Evolutionary conservation across 2,888 invertebrate species (phyloP).

Genomic region (Osmoderma eremita): DNA sequence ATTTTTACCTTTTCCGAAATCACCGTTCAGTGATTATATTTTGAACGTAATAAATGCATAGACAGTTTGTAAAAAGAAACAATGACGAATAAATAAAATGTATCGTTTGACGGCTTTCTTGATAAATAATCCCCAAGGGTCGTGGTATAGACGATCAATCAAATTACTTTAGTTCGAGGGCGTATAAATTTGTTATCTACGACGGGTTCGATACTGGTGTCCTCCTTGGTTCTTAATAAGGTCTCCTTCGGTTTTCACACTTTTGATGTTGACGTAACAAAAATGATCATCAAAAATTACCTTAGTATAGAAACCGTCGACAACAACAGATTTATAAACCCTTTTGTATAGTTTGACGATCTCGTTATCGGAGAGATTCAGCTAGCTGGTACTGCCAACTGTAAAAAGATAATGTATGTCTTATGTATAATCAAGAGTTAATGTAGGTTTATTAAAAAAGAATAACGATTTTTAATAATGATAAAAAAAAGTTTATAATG

Average conservation of each 20-base stretch:
- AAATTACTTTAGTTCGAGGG: slow-evolving; percentile 40
- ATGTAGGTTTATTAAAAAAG: slow-evolving; percentile 56
- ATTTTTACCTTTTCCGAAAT: no score
- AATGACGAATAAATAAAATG: neutral
- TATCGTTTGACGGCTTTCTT: slow-evolving; percentile 31
- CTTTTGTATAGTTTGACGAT: slow-evolving; percentile 56
- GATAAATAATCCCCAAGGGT: slow-evolving; percentile 30
- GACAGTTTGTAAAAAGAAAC: slow-evolving; percentile 52
- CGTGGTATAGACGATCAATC: slow-evolving; percentile 35
- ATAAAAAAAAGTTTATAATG: slow-evolving; percentile 46
- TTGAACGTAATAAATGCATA: no score
- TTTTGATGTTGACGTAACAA: no score
- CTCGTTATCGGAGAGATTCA: slow-evolving; percentile 60
- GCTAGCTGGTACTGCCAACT: slow-evolving; percentile 66
- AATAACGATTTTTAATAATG: slow-evolving; percentile 43
- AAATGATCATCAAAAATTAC: no score
- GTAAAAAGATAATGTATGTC: slow-evolving; percentile 65
- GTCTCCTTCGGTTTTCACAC: no score
- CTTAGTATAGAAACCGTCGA: no score
- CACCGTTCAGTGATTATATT: no score
- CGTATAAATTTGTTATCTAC: slow-evolving; percentile 6
- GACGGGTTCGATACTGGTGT: no score
- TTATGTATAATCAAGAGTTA: slow-evolving; percentile 54
- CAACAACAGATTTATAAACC: slow-evolving; percentile 29
- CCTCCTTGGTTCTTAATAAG: no score